phyloP scores from a whole-genome alignment of 2,113 vertebrate genomes.

The Zosterops japonicus region DNA sequence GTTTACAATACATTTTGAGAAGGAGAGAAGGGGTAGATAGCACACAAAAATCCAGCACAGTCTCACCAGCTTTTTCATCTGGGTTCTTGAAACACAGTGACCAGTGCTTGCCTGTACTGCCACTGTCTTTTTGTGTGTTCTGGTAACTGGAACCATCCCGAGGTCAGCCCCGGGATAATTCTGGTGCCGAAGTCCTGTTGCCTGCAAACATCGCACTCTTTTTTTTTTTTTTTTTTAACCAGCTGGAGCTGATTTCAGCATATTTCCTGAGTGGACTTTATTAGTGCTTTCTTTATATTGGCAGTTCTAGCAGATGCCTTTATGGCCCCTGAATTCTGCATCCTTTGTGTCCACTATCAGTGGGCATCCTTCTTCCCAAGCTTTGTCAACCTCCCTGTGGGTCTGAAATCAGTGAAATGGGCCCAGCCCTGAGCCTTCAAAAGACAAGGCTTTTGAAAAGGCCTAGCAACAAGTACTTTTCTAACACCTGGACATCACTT shows the following conservation, averaged over 20 bases:
- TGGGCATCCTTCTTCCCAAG: not conserved
- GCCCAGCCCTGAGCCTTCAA: too few relatives aligned
- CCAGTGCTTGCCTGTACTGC: too few relatives aligned
- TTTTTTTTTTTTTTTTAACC: not conserved
- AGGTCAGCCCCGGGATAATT: not conserved
- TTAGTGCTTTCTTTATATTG: not conserved
- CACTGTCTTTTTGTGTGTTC: fast-evolving
- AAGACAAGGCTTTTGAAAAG: not conserved
- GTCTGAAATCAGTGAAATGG: not conserved
- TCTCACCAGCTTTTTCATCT: not conserved
- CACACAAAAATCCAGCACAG: not conserved
- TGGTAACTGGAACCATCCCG: not conserved
- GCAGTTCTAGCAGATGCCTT: not conserved
- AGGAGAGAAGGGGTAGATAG: too few relatives aligned
- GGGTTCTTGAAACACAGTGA: not conserved
- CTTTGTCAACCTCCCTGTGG: too few relatives aligned
- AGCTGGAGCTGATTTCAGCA: not conserved
- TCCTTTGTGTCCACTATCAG: not conserved
- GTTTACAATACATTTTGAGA: not conserved
- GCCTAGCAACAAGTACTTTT: not conserved
- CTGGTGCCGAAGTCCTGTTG: not conserved
- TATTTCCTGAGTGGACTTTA: not conserved
- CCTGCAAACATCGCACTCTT: not conserved
- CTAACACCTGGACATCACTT: not conserved
- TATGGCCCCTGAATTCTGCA: not conserved